Conservation (phyloP, 2,888 invertebrate genomes). For the Actias luna region DNA sequence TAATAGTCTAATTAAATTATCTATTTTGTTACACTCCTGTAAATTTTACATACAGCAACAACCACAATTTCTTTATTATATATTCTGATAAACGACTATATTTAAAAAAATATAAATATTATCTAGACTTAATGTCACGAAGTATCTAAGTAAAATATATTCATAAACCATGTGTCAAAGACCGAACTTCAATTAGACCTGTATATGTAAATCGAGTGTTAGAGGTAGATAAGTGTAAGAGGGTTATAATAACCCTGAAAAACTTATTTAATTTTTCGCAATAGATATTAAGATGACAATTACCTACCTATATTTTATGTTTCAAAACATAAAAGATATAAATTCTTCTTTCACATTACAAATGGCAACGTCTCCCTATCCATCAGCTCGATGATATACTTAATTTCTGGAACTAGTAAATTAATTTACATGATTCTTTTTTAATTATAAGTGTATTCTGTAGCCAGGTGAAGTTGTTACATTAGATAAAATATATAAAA, state of each 20-base stretch:
- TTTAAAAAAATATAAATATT: neutral
- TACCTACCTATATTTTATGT: neutral
- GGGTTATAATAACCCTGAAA: neutral
- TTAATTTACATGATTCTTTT: no score
- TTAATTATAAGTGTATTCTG: no score
- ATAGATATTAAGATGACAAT: neutral
- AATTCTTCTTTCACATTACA: no score
- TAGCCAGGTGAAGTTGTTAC: no score
- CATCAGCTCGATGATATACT: no score
- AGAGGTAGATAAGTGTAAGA: no score
- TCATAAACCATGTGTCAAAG: neutral
- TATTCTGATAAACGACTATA: neutral
- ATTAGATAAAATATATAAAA: no score
- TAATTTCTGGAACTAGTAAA: no score
- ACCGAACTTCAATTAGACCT: neutral
- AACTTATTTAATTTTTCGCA: neutral
- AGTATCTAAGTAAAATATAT: neutral
- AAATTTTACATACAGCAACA: no score
- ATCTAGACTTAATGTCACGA: neutral
- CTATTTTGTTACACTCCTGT: neutral
- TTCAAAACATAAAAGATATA: no score
- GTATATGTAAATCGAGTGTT: neutral
- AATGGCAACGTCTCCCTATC: no score
- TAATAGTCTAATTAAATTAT: no score
- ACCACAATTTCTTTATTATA: neutral